Conservation (phyloP, 2,888 invertebrate genomes). For the Habroteleia sp. region DNA sequence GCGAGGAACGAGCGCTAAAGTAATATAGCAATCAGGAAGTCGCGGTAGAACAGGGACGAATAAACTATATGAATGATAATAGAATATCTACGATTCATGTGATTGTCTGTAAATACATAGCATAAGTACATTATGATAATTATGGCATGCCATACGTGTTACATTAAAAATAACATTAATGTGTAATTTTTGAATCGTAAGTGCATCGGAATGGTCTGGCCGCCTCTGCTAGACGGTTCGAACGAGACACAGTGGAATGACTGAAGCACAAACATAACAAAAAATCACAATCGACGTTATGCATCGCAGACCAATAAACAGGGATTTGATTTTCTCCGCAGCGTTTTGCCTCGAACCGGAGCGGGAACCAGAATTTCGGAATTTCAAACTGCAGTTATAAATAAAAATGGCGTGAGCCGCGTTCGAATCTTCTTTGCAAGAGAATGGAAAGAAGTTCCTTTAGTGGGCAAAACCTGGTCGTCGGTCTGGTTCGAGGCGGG, state of each 20-base stretch:
- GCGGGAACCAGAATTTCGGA: too few species aligned
- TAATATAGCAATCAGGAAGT: constrained; percentile 58
- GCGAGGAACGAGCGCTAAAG: constrained; percentile 56
- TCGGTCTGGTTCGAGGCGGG: too few species aligned
- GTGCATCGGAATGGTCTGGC: constrained; percentile 77
- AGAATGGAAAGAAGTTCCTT: too few species aligned
- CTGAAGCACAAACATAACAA: constrained; percentile 7
- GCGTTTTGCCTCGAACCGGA: too few species aligned
- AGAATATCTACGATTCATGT: constrained; percentile 80
- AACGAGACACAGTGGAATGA: constrained; percentile 31
- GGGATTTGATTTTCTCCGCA: too few species aligned
- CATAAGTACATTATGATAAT: constrained; percentile 79
- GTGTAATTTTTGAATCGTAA: constrained; percentile 77
- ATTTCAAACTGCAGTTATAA: too few species aligned
- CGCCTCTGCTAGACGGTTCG: constrained; percentile 78
- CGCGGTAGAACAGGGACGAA: constrained; percentile 71
- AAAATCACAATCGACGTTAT: too few species aligned
- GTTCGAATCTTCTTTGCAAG: too few species aligned
- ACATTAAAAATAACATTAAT: constrained; percentile 78
- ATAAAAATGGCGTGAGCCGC: too few species aligned
- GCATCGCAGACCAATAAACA: too few species aligned
- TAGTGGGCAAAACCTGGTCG: too few species aligned
- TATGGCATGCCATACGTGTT: constrained; percentile 80
- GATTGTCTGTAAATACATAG: constrained; percentile 81
- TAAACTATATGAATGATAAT: constrained; percentile 77